Conservation (phyloP, 2,888 invertebrate species). For the Entomobrya proxima region DNA sequence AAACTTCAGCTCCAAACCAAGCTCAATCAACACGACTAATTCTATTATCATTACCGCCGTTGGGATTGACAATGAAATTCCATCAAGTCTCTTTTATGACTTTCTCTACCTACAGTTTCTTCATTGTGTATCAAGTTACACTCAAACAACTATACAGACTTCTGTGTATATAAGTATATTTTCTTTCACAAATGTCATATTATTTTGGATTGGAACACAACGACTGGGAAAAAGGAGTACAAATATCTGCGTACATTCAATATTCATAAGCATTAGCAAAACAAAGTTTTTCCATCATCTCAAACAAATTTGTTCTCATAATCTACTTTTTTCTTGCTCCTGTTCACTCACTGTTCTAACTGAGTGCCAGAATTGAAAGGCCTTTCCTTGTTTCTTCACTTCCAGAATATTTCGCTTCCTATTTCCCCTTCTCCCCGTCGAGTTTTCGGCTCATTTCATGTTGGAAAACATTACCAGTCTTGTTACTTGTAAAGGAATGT, state of each 20-base stretch:
- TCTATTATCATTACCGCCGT: conserved; percentile 54
- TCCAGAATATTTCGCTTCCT: background rate
- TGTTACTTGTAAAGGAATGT: conserved; percentile 12
- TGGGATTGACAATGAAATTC: conserved; percentile 61
- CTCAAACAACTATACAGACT: background rate
- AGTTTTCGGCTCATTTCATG: conserved; percentile 61
- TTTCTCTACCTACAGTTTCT: background rate
- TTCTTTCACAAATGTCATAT: conserved; percentile 12
- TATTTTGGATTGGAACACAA: conserved; percentile 21
- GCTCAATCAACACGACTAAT: conserved; percentile 49
- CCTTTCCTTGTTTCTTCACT: background rate
- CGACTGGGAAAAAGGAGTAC: background rate
- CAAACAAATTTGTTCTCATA: conserved; percentile 58
- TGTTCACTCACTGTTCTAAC: background rate
- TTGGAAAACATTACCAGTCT: conserved; percentile 45
- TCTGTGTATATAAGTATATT: background rate
- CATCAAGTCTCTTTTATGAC: conserved; percentile 41
- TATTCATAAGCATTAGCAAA: conserved; percentile 65
- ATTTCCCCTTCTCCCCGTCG: conserved; percentile 13
- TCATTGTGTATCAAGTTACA: conserved; percentile 1
- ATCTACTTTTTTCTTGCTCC: conserved; percentile 46
- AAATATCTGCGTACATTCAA: conserved; percentile 50
- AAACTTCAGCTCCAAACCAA: conserved; percentile 30
- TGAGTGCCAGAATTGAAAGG: conserved; percentile 18
- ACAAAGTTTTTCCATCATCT: conserved; percentile 63